Base-by-base conservation (phyloP, 2,797 vertebrate genomes). In the Sylvilagus floridanus region DNA sequence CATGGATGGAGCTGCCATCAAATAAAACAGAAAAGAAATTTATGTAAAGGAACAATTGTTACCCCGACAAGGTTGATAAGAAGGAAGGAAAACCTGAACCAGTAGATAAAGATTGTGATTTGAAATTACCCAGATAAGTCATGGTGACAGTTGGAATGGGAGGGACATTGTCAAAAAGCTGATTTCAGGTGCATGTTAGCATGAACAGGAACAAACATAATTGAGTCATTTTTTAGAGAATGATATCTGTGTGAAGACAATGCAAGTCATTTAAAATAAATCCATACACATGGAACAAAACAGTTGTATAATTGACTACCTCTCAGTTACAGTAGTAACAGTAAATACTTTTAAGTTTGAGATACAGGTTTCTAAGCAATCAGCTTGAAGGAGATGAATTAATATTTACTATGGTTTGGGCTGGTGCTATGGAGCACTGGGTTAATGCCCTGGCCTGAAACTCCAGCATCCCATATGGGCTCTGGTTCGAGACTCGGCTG, bases 51-150 rank as follows among this genome's bases (percentile, higher is more conserved):
- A 87, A 62, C 6, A 57, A 47, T 42, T 82, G 89, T 90, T 83
- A 35, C 77, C 71, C 78, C 91, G 73, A 94, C 69, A 88, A 42
- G 16, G n/a, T 0, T 13, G 81, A 85, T 76, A 90, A 91, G 65
- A 68, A 85, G 17, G 30, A 52, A 66, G 66, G 30, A 62, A 84
- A 94, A 77, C 16, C 88, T 97, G 91, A 96, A 62, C 75, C 81
- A 69, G 90, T 0, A 90, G 91, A 94, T 93, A 95, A 96, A 73
- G 37, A n/a, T 54, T 11, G 5, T 75, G 24, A 73, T 62, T 91
- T 78, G 62, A 68, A 93, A 95, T 86, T 93, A 86, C 54, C 68
- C 35, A 66, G 84, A 89, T 81, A 92, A 92, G 88, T 68, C 93
- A 88, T 9, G 52, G 60, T 79, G 72, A 68, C 65, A 87, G 50